Base-by-base conservation (phyloP, 2,797 vertebrate genomes). In the Apogon hyalosoma region DNA sequence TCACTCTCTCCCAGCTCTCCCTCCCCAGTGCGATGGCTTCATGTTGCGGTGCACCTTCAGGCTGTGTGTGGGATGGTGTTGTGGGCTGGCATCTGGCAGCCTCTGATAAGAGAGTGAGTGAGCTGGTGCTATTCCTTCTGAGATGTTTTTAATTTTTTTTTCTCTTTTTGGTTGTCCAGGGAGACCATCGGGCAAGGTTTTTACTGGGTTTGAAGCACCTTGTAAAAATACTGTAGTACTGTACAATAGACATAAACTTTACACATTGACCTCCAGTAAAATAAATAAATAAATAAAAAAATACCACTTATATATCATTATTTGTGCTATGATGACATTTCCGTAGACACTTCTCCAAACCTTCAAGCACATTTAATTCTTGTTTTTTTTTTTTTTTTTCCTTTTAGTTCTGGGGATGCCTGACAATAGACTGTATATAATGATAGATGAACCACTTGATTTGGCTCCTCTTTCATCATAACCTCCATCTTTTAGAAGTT, bases 51-150 rank as follows among this genome's bases (percentile, higher is more conserved):
- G 91, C 83, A 90, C 88, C 91, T 91, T 69, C 87, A 76, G 91
- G 92, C 93, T 85, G 60, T 90, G 88, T 83, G 88, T 92, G 80
- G 91, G 87, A 85, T 88, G 84, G 83, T 82, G 84, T 87, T 87
- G 85, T 91, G 80, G 89, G 92, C 74, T 82, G 88, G 88, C 86
- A 91, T 92, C 92, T 94, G 93, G 88, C 90, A 90, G 87, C 69
- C 80, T 89, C 83, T 83, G 91, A 94, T 94, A 93, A 94, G 90
- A 89, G 83, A 88, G 71, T 55, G 10, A 82, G 65, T 65, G 79
- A 88, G 84, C 77, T 62, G 55, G 60, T 80, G 77, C 85, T 88
- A 67, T 80, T 90, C 79, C 82, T 86, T 79, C 63, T 61, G 66
- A 84, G 73, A 82, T 82, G 65, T 74, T 73, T 82, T 82, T 70